Evolutionary conservation across 2,797 vertebrate species (phyloP).

Genomic region (Argentina silus): DNA sequence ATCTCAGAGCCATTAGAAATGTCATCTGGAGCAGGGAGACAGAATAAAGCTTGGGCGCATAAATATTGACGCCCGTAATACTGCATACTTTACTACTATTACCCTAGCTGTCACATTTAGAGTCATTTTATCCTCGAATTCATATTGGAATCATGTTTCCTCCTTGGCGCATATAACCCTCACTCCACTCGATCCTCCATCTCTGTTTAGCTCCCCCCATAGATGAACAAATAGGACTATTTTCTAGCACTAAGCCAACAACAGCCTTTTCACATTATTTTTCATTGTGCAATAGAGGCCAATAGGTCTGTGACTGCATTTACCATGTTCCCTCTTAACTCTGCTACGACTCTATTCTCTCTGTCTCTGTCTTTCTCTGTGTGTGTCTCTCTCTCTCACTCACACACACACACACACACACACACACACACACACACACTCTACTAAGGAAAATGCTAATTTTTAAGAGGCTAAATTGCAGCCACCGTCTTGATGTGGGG

Average conservation of each 20-base stretch:
- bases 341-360: slow-evolving; percentile 8
- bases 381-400: slow-evolving; percentile 21
- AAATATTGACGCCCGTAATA: slow-evolving; percentile 56
- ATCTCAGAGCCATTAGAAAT: slow-evolving; percentile 68
- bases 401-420: slow-evolving; percentile 26
- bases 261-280: slow-evolving; percentile 33
- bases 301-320: slow-evolving; percentile 18
- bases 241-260: slow-evolving; percentile 28
- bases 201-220: slow-evolving; percentile 29
- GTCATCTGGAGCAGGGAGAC: slow-evolving; percentile 49
- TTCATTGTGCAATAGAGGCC: slow-evolving; percentile 37
- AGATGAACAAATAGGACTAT: slow-evolving; percentile 29
- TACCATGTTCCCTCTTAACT: slow-evolving; percentile 1
- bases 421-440: slow-evolving; percentile 14
- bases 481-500: slow-evolving; percentile 25
- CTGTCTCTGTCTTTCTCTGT: background rate
- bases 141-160: slow-evolving; percentile 30
- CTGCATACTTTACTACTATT: slow-evolving; percentile 47
- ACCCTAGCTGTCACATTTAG: slow-evolving; percentile 50
- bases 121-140: slow-evolving; percentile 50
- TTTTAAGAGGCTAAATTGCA: slow-evolving; percentile 46
- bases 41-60: slow-evolving; percentile 32
- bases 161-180: slow-evolving; percentile 18
- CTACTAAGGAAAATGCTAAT: slow-evolving; percentile 49
- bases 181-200: slow-evolving; percentile 3